Conservation (phyloP, 2,888 invertebrate species). For the Rhimphoctona megacephalus region DNA sequence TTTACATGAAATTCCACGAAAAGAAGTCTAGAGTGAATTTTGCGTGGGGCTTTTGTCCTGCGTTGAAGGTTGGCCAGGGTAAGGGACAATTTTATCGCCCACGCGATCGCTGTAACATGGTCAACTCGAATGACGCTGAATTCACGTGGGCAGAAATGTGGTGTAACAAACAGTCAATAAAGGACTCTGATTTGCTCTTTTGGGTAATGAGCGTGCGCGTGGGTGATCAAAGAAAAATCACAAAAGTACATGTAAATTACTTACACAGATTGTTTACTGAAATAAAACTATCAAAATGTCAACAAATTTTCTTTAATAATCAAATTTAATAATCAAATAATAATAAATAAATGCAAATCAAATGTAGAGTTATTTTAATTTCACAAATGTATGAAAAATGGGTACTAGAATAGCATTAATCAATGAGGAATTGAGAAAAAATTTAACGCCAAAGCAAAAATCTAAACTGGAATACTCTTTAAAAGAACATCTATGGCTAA, state of each 20-base stretch:
- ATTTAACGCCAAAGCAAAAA: background rate
- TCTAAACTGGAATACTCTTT: background rate
- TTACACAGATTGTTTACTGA: background rate
- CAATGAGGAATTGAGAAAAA: no score
- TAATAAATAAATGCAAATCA: no score
- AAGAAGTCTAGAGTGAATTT: background rate
- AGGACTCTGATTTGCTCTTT: background rate
- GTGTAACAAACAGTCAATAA: slow-evolving; percentile 5
- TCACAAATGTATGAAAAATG: background rate
- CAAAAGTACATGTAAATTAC: background rate
- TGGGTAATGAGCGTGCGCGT: slow-evolving; percentile 1
- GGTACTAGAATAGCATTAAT: background rate
- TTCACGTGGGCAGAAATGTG: background rate
- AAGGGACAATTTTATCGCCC: slow-evolving; percentile 9
- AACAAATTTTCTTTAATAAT: background rate
- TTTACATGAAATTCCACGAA: background rate
- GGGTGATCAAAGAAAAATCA: background rate
- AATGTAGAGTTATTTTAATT: background rate
- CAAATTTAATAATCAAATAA: no score
- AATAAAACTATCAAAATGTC: background rate
- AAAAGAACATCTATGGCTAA: background rate
- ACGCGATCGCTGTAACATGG: slow-evolving; percentile 35
- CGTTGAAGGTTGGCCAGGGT: background rate
- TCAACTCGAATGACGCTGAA: slow-evolving; percentile 32
- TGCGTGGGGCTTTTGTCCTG: slow-evolving; percentile 12